Evolutionary conservation across 2,888 invertebrate genomes (phyloP).

Genomic region (Holacanthella duospinosa): DNA sequence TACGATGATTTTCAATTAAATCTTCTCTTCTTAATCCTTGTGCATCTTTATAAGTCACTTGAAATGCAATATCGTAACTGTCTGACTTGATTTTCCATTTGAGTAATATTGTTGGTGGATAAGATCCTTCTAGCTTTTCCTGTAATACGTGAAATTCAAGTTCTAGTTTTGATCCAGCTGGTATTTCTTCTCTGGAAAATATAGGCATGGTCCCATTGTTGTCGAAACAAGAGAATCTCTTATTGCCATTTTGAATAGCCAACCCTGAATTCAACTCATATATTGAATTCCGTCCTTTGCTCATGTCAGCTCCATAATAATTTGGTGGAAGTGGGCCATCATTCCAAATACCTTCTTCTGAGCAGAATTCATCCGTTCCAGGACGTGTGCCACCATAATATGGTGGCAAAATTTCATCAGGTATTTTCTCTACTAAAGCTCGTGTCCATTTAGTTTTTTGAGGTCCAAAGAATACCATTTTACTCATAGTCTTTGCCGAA

Average conservation of each 20-base stretch:
- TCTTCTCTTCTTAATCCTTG: background rate
- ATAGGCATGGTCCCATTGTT: background rate
- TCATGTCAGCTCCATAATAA: slow-evolving; percentile 6
- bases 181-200: slow-evolving; percentile 5
- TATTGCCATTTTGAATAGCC: background rate
- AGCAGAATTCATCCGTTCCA: background rate
- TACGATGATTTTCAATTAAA: slow-evolving; percentile 10
- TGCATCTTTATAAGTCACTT: slow-evolving; percentile 8
- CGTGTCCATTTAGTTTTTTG: slow-evolving; percentile 1
- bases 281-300: slow-evolving; percentile 8
- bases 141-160: slow-evolving; percentile 7
- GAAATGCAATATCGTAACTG: slow-evolving; percentile 12
- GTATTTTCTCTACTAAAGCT: slow-evolving; percentile 1
- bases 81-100: slow-evolving; percentile 11
- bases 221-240: background rate
- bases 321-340: slow-evolving; percentile 19
- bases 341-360: slow-evolving; percentile 13
- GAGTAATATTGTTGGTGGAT: background rate
- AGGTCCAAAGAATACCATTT: slow-evolving; percentile 9
- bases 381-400: slow-evolving; percentile 7
- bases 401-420: slow-evolving; percentile 1
- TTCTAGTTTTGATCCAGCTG: slow-evolving; percentile 10
- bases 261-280: too few relatives aligned
- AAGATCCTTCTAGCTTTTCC: background rate
- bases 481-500: slow-evolving; percentile 6